A percentile compares a stretch with the other conserved stretches of the same genome.
phyloP scores from a whole-genome alignment of 2,888 invertebrate genomes.

The Trachelus iudaicus region DNA sequence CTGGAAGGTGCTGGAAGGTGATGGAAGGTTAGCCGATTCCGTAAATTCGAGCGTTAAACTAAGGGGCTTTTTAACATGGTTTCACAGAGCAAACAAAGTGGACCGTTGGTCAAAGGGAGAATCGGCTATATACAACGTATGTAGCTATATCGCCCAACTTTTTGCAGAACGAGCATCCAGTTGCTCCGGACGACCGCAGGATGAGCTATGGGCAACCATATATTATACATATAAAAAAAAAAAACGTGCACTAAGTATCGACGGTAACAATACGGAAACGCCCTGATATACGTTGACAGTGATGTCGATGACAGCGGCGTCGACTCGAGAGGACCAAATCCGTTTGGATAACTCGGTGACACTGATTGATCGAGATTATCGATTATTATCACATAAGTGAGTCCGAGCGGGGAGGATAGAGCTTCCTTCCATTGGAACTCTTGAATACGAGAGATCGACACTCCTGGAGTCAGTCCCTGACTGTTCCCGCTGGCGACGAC shows the following conservation, averaged over 20 bases:
- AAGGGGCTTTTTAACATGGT: not conserved
- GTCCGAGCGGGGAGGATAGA: not conserved
- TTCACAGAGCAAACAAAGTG: not conserved
- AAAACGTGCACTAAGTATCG: not conserved
- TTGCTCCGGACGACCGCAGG: not conserved
- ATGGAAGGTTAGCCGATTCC: not conserved
- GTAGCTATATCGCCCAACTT: no score
- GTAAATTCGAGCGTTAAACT: not conserved
- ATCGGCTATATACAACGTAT: no score
- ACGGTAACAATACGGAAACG: not conserved
- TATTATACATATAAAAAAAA: no score
- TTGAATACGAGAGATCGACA: no score
- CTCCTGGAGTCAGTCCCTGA: no score
- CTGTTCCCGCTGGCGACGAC: no score
- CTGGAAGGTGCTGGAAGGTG: not conserved
- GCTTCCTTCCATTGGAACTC: no score
- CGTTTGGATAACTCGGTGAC: not conserved
- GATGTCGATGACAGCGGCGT: no score
- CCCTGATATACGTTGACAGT: no score
- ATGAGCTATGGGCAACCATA: not conserved
- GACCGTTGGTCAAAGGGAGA: not conserved
- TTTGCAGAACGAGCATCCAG: no score
- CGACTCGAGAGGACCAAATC: not conserved
- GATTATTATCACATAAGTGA: not conserved
- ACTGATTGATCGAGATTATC: constrained; percentile 5